Conservation (phyloP, 1,140 invertebrate genomes). For the Sycophaga agraensis region DNA sequence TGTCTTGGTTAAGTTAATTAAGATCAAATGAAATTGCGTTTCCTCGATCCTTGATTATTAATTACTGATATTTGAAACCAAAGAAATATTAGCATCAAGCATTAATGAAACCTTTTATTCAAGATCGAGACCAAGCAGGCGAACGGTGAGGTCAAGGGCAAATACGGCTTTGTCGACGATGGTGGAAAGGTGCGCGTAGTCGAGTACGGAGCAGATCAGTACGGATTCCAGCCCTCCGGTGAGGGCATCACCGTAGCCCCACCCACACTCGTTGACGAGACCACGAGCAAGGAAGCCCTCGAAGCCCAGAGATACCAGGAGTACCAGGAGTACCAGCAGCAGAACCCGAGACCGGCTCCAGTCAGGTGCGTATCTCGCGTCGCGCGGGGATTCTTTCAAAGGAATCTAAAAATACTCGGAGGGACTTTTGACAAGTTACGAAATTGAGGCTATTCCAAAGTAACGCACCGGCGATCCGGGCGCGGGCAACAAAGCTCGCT, state of each 20-base stretch:
- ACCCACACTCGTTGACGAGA: conserved; percentile 75
- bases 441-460: too few species aligned
- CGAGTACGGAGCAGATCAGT: conserved; percentile 85
- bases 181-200: conserved; percentile 78
- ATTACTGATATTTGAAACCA: background rate
- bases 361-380: too few species aligned
- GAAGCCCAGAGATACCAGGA: conserved; percentile 50
- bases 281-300: conserved; percentile 58
- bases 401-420: too few species aligned
- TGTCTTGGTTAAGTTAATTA: too few species aligned
- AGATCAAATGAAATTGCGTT: background rate
- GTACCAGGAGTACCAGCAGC: conserved; percentile 42
- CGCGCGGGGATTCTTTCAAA: too few species aligned
- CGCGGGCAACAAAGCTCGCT: too few species aligned
- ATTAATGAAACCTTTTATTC: background rate
- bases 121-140: conserved; percentile 82
- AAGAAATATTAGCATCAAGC: background rate
- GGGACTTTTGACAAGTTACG: too few species aligned
- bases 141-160: conserved; percentile 78
- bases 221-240: conserved; percentile 83
- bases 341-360: conserved; percentile 30
- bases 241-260: conserved; percentile 82
- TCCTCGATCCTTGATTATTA: too few species aligned
- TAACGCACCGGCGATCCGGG: too few species aligned
- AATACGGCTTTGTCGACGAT: conserved; percentile 85